A percentile compares a stretch with the other conserved stretches of the same genome.
phyloP scores from a whole-genome alignment of 2,797 vertebrate genomes.

The Tenualosa ilisha region DNA sequence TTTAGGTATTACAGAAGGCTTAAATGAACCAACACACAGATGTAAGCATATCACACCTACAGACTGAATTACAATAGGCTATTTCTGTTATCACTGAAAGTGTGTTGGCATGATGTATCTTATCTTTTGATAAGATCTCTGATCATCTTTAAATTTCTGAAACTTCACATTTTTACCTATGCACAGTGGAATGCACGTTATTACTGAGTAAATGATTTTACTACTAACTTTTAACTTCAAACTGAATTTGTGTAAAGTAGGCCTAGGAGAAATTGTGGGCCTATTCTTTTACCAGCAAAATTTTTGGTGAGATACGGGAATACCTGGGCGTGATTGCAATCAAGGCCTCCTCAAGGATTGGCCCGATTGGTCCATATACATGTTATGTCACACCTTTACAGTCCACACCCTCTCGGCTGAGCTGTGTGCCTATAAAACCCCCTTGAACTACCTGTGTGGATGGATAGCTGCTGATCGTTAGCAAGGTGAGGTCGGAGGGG shows the following conservation, averaged over 20 bases:
- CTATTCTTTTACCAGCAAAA: neutral
- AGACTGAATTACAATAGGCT: too few species aligned
- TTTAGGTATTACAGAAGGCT: too few species aligned
- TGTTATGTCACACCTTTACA: neutral
- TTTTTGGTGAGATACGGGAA: neutral
- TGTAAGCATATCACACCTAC: too few species aligned
- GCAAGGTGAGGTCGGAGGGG: neutral
- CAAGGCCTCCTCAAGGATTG: neutral
- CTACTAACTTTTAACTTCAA: neutral
- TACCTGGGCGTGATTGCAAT: conserved; percentile 27
- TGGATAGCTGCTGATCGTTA: neutral
- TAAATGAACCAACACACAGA: too few species aligned
- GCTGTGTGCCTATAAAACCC: conserved; percentile 29
- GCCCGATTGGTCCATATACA: conserved; percentile 44
- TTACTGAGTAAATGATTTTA: too few species aligned
- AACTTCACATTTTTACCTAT: too few species aligned
- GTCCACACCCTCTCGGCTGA: conserved; percentile 24
- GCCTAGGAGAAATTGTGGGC: too few species aligned
- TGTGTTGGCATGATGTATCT: too few species aligned
- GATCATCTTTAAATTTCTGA: too few species aligned
- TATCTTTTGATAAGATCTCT: too few species aligned
- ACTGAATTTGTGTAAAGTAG: neutral
- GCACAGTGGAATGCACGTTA: too few species aligned
- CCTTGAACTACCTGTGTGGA: neutral
- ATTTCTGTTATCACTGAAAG: too few species aligned